Evolutionary conservation across 2,113 vertebrate genomes (phyloP).

Genomic region (Rhinopomastus cyanomelas): DNA sequence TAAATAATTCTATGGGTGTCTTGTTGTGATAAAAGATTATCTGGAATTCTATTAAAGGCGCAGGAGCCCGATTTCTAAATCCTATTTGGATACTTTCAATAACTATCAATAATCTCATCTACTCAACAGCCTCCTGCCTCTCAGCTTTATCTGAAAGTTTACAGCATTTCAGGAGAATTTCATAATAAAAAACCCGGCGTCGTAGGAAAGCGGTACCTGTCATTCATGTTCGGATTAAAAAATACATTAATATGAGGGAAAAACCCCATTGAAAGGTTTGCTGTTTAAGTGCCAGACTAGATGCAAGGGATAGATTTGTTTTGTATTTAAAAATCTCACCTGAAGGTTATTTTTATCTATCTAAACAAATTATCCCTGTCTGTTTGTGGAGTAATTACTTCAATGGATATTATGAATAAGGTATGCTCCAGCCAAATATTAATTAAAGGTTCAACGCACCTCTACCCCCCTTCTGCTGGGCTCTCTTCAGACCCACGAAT

Average conservation of each 20-base stretch:
- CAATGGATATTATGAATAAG: slow-evolving; percentile 55
- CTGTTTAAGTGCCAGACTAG: slow-evolving; percentile 62
- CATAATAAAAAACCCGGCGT: slow-evolving; percentile 69
- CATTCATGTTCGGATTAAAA: slow-evolving; percentile 77
- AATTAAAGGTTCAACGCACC: slow-evolving; percentile 60
- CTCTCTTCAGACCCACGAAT: slow-evolving; percentile 53
- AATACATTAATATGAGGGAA: slow-evolving; percentile 65
- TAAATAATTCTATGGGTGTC: slow-evolving; percentile 93
- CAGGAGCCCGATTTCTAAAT: slow-evolving; percentile 88
- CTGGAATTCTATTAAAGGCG: slow-evolving; percentile 92
- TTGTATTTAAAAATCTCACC: slow-evolving; percentile 69
- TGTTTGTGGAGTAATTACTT: slow-evolving; percentile 66
- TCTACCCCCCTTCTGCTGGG: slow-evolving; percentile 29
- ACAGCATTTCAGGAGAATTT: slow-evolving; percentile 81
- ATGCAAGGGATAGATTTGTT: slow-evolving; percentile 56
- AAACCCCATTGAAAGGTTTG: slow-evolving; percentile 51
- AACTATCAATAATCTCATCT: slow-evolving; percentile 85
- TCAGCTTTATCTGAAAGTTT: slow-evolving; percentile 87
- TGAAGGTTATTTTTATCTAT: slow-evolving; percentile 72
- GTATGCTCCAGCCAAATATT: slow-evolving; percentile 61
- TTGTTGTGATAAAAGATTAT: slow-evolving; percentile 93
- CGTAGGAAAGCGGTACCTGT: slow-evolving; percentile 76
- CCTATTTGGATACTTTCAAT: slow-evolving; percentile 86
- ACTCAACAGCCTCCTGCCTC: slow-evolving; percentile 80
- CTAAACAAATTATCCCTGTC: slow-evolving; percentile 69